A percentile compares a stretch with the other conserved stretches of the same genome.
Conservation (phyloP, 2,113 vertebrate genomes). For the Raja brachyura region DNA sequence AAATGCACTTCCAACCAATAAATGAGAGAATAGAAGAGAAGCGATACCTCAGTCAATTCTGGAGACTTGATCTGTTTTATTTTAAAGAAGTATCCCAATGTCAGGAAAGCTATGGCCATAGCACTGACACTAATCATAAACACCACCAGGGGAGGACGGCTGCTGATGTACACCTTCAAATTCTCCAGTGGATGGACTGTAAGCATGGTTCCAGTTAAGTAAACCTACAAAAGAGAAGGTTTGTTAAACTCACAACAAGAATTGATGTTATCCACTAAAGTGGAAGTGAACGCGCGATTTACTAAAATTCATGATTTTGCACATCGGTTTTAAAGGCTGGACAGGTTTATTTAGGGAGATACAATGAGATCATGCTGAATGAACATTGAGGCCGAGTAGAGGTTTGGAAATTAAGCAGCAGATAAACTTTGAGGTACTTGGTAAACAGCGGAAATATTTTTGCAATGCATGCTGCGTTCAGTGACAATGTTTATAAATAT, state of each 20-base stretch:
- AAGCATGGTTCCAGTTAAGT: constrained; percentile 64
- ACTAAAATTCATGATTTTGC: not conserved
- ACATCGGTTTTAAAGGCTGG: not conserved
- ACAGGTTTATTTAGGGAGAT: not conserved
- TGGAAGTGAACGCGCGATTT: not conserved
- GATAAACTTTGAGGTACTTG: not conserved
- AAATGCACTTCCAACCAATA: not conserved
- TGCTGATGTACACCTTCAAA: constrained; percentile 84
- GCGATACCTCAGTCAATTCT: constrained; percentile 83
- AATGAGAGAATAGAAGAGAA: not conserved
- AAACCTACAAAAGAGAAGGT: constrained; percentile 26
- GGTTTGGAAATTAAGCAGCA: not conserved
- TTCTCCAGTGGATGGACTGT: constrained; percentile 84
- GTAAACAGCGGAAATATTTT: not conserved
- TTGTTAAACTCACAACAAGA: not conserved
- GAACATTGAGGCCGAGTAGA: not conserved
- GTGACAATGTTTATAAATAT: not conserved
- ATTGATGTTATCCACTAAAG: not conserved
- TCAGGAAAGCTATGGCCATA: constrained; percentile 93
- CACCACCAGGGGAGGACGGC: constrained; percentile 89
- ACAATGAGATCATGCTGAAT: not conserved
- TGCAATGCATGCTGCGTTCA: not conserved
- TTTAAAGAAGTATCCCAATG: constrained; percentile 96
- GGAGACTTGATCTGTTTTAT: constrained; percentile 98
- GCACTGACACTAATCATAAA: constrained; percentile 97